Evolutionary conservation across 2,113 vertebrate species (phyloP).

Genomic region (Aegithalos caudatus): DNA sequence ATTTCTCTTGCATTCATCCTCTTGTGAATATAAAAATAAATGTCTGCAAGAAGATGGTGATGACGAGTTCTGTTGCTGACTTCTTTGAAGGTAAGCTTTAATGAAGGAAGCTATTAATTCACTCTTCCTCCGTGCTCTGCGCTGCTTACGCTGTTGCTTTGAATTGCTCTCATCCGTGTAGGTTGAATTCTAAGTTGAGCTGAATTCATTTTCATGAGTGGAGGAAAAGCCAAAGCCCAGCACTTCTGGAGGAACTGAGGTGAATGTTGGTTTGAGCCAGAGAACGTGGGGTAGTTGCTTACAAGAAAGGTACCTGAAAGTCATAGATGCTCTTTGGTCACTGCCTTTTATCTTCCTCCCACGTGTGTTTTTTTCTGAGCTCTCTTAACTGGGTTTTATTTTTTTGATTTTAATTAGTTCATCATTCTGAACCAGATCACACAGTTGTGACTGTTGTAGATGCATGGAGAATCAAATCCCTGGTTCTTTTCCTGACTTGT

Average conservation of each 20-base stretch:
- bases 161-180: constrained; percentile 4
- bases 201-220: not conserved
- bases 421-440: not conserved
- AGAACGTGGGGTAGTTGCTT: not conserved
- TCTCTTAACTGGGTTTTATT: not conserved
- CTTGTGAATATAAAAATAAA: constrained; percentile 35
- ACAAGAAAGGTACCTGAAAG: not conserved
- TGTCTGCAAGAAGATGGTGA: not conserved
- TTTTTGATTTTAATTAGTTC: not conserved
- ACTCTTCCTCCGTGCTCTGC: not conserved
- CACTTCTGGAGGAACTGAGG: not conserved
- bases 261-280: not conserved
- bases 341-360: not conserved
- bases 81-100: constrained; percentile 48
- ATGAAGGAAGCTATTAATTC: constrained; percentile 48
- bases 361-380: not conserved
- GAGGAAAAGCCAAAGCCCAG: not conserved
- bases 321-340: not conserved
- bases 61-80: not conserved
- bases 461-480: not conserved
- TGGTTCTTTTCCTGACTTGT: not conserved
- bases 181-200: not conserved
- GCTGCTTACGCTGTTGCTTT: constrained; percentile 19
- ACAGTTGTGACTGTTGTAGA: not conserved
- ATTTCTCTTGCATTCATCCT: not conserved